Evolutionary conservation across 2,888 invertebrate genomes (phyloP).

Genomic region (Ennomos fuscantarius): DNA sequence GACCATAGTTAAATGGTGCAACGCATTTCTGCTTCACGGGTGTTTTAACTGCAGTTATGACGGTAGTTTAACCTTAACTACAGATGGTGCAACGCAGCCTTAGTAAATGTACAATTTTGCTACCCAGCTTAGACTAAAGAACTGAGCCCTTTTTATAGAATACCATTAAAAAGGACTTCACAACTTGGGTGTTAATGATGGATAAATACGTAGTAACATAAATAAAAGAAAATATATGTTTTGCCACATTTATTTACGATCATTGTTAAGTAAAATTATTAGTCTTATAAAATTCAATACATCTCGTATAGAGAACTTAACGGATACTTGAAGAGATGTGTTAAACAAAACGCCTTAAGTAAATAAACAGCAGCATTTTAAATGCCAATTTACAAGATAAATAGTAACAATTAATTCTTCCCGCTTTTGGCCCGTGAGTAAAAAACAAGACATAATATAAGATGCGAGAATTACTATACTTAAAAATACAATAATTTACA

Average conservation of each 20-base stretch:
- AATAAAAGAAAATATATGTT: conserved; percentile 15
- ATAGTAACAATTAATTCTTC: conserved; percentile 48
- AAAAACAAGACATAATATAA: conserved; percentile 11
- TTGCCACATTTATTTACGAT: conserved; percentile 52
- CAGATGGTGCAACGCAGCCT: too few relatives aligned
- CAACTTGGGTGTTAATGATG: too few relatives aligned
- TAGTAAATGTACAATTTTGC: too few relatives aligned
- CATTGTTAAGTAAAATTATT: conserved; percentile 62
- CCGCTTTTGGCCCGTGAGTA: conserved; percentile 35
- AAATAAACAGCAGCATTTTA: conserved; percentile 58
- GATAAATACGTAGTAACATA: too few relatives aligned
- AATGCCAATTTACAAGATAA: conserved; percentile 62
- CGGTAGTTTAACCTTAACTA: too few relatives aligned
- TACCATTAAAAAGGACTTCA: too few relatives aligned
- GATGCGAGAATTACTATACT: conserved; percentile 16
- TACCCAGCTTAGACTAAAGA: too few relatives aligned
- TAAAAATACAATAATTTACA: conserved; percentile 2
- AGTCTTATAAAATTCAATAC: conserved; percentile 80
- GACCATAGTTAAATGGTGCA: too few relatives aligned
- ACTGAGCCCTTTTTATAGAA: too few relatives aligned
- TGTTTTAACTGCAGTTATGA: too few relatives aligned
- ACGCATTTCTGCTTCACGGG: too few relatives aligned
- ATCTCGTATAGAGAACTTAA: conserved; percentile 67
- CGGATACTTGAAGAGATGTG: conserved; percentile 55
- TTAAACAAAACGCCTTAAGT: conserved; percentile 55